Conservation (phyloP, 92 coral and sea anemone species). For the Phenganax subtilis region DNA sequence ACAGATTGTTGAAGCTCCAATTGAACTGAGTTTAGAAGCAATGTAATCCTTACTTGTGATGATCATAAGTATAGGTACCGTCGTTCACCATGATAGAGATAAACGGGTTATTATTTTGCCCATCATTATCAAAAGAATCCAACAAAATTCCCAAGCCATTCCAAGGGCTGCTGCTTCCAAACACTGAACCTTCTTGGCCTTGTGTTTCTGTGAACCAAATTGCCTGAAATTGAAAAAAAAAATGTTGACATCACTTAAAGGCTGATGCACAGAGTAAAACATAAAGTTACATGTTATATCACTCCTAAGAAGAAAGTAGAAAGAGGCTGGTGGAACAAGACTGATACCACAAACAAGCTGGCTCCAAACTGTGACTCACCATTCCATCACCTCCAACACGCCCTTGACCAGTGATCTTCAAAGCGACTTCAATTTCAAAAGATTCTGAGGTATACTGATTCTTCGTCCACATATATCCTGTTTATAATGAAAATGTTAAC, state of each 20-base stretch:
- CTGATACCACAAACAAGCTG: not conserved
- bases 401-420: constrained; percentile 89
- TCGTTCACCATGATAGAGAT: constrained; percentile 90
- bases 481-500: not conserved
- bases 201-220: constrained; percentile 77
- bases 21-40: too few relatives aligned
- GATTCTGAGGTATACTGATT: constrained; percentile 67
- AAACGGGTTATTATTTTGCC: constrained; percentile 96
- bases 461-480: constrained; percentile 81
- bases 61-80: constrained; percentile 79
- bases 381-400: constrained; percentile 96
- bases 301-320: too few relatives aligned
- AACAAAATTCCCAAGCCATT: constrained; percentile 85
- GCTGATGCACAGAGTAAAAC: too few relatives aligned
- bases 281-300: too few relatives aligned
- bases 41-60: constrained; percentile 61
- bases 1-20: not conserved
- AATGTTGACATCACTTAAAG: not conserved
- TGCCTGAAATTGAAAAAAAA: constrained; percentile 53
- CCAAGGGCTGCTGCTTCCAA: constrained; percentile 87
- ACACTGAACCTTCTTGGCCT: constrained; percentile 80
- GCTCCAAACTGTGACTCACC: constrained; percentile 50
- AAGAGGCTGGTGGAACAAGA: not conserved
- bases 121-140: constrained; percentile 99
- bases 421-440: constrained; percentile 80